Conservation (phyloP, 2,888 invertebrate species). For the Dasypolia templi region DNA sequence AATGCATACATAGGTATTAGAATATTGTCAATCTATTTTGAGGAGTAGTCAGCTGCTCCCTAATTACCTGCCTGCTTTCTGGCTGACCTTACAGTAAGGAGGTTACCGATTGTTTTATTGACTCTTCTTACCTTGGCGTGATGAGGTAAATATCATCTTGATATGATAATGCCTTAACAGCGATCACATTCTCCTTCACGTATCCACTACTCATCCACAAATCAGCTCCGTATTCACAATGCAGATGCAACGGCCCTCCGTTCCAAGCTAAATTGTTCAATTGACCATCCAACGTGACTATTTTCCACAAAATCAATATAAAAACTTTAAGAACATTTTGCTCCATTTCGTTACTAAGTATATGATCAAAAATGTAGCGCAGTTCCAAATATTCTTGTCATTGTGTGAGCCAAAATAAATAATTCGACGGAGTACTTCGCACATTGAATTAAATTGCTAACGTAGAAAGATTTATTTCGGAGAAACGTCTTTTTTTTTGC, state of each 20-base stretch:
- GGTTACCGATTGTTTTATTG: constrained; percentile 6
- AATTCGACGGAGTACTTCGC: constrained; percentile 23
- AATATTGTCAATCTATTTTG: neutral
- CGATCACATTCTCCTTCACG: constrained; percentile 90
- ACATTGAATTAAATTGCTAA: constrained; percentile 51
- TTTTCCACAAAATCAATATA: constrained; percentile 46
- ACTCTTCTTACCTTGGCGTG: constrained; percentile 84
- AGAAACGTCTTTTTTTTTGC: constrained; percentile 42
- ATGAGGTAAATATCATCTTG: constrained; percentile 90
- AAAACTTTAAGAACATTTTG: constrained; percentile 38
- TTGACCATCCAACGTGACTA: constrained; percentile 62
- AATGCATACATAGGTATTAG: neutral
- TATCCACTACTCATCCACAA: constrained; percentile 89
- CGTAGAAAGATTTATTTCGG: constrained; percentile 44
- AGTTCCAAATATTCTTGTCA: constrained; percentile 27
- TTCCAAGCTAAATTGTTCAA: constrained; percentile 85
- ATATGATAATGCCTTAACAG: constrained; percentile 90
- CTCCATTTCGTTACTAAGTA: constrained; percentile 58
- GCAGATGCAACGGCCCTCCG: constrained; percentile 83
- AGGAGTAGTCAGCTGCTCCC: neutral
- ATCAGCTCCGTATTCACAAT: constrained; percentile 86
- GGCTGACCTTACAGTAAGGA: constrained; percentile 13
- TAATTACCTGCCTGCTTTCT: neutral
- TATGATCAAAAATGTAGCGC: constrained; percentile 7
- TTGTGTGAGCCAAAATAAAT: constrained; percentile 13